phyloP scores from a whole-genome alignment of 1,140 invertebrate species.

The Atopsyche davidsoni region DNA sequence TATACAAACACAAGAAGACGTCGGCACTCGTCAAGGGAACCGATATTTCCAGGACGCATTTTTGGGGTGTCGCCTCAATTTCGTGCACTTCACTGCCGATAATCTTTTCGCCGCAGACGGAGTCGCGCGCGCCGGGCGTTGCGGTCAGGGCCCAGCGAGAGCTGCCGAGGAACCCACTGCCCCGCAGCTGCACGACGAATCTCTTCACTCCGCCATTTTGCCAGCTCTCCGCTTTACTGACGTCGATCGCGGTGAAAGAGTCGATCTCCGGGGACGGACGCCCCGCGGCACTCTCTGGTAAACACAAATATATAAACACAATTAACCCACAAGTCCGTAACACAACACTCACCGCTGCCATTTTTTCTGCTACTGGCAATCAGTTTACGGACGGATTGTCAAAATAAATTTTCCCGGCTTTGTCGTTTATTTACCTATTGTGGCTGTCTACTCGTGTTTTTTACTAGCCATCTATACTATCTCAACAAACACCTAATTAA shows the following conservation, averaged over 20 bases:
- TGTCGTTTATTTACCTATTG: constrained; percentile 15
- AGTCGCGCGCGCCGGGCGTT: constrained; percentile 32
- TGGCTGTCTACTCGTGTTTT: constrained; percentile 32
- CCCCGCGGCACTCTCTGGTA: constrained; percentile 16
- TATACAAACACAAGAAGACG: too few relatives aligned
- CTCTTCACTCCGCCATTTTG: constrained; percentile 40
- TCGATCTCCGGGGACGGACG: constrained; percentile 37
- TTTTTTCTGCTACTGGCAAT: constrained; percentile 31
- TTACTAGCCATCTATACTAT: not conserved
- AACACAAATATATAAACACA: constrained; percentile 35
- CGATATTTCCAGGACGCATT: too few relatives aligned
- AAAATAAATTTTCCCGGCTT: constrained; percentile 11
- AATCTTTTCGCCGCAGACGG: constrained; percentile 38
- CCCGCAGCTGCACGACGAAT: constrained; percentile 41
- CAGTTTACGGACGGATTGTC: constrained; percentile 7
- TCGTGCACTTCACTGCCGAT: too few relatives aligned
- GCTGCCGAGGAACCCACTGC: constrained; percentile 41
- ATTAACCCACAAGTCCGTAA: constrained; percentile 47
- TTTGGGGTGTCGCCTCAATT: too few relatives aligned
- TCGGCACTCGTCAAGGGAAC: too few relatives aligned
- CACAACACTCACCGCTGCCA: constrained; percentile 38
- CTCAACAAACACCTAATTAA: too few relatives aligned
- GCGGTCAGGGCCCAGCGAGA: constrained; percentile 42
- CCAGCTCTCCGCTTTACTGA: not conserved
- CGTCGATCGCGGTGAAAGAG: constrained; percentile 34